These are phyloP conservation scores for Scytalopus superciliaris DNA, from an alignment of 2,113 vertebrate species.

Conservation along the genomic window DNA sequence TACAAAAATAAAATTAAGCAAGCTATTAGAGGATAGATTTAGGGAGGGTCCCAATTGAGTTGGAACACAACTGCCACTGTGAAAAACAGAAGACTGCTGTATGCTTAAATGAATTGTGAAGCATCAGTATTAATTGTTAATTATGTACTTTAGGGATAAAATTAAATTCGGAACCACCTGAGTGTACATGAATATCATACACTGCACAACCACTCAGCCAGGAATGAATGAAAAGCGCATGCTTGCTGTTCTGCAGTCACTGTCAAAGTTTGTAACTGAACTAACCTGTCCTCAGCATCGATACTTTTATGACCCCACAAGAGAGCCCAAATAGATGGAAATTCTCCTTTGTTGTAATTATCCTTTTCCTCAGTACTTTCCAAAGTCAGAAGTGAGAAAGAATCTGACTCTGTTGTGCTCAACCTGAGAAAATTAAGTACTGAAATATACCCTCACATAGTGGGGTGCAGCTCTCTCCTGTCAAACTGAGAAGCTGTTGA, in stretches of 20 bases:
- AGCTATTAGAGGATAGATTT: conserved; percentile 68
- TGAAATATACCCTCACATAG: fast-evolving
- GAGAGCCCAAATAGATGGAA: neutral
- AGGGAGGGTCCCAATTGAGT: conserved; percentile 61
- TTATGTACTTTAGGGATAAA: conserved; percentile 34
- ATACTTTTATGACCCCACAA: neutral
- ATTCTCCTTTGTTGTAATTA: neutral
- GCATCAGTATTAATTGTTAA: conserved; percentile 49
- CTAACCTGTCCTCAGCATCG: neutral
- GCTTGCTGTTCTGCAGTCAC: neutral
- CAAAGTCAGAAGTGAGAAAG: neutral
- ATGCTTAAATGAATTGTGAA: conserved; percentile 59
- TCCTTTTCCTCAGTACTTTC: neutral
- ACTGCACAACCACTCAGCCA: neutral
- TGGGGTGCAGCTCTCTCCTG: neutral
- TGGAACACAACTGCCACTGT: conserved; percentile 46
- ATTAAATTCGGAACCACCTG: conserved; percentile 22
- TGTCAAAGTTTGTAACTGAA: neutral
- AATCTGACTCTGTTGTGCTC: neutral
- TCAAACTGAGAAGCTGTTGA: neutral
- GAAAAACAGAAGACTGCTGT: conserved; percentile 43
- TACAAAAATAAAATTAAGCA: conserved; percentile 79
- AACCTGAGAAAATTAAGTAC: neutral
- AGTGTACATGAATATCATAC: neutral
- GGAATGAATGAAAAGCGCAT: neutral